Base-by-base conservation (phyloP, 1,140 invertebrate species). In the Lamellibrachia luymesi region DNA sequence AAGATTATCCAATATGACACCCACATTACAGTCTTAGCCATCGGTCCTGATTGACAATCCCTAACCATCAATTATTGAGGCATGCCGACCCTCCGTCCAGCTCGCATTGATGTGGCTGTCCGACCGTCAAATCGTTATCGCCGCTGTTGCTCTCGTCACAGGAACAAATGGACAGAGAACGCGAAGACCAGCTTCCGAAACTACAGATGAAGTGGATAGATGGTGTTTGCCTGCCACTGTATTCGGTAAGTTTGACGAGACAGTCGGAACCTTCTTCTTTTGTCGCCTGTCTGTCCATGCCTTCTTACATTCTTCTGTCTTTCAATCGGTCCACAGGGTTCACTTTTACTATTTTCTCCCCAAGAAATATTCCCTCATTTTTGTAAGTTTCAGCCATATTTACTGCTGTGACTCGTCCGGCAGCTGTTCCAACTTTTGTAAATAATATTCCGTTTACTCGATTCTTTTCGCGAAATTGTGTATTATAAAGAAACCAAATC, bases 171-270 rank as follows among this genome's bases (percentile, higher is more conserved):
- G 99, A 99, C 96, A 97, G 98, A 93, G 98, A 99, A 95, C 97
- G 98, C 94, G 98, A 98, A 95, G 98, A 99, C 95, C 98, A 99
- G 95, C 96, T 99, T 2, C 98, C 99, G 0, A 98, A 98, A 96
- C 98, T 99, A 98, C 98, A 99, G 97, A 98, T 99, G 2, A 98
- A 98, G 2, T 99, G 99, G 96, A 99, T 99, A 93, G 98, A 99
- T 96, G 98, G 98, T 50, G 99, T 99, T 93, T 99, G 98, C 96
- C 95, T 98, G 93, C 99, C 99, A 0, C 97, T 99, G 0, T 99
- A 99, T 96, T 98, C 98, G 95, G 98, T 99, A 97, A 90, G 51
- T 90, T 5, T 2, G 13, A 92, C 56, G 52, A 64, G 2, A 1
- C 51, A 8, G 17, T 50, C 91, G 13, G 25, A 4, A 91, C 13